A percentile compares a stretch with the other conserved stretches of the same genome.
Conservation (phyloP, 2,888 invertebrate genomes). For the Mellilla xanthometata region DNA sequence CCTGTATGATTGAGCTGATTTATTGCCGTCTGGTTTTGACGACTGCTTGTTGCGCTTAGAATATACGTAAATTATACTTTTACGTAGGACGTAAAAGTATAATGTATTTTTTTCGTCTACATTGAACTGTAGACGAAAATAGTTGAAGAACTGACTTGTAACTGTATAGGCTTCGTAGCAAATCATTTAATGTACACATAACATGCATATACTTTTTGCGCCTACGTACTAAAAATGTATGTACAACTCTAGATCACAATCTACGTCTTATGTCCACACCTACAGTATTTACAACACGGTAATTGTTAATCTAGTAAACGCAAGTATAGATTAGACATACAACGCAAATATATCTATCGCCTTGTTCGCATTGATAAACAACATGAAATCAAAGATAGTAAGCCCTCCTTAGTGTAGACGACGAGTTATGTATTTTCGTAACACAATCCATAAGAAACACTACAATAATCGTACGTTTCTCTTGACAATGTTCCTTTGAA, state of each 20-base stretch:
- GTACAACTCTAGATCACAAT: slow-evolving; percentile 20
- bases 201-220: too few species aligned
- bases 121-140: too few species aligned
- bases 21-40: slow-evolving; percentile 50
- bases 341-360: slow-evolving; percentile 68
- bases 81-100: too few species aligned
- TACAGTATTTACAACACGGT: slow-evolving; percentile 24
- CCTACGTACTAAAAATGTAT: too few species aligned
- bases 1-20: slow-evolving; percentile 63
- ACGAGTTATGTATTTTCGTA: slow-evolving; percentile 75
- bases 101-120: too few species aligned
- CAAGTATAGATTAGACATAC: slow-evolving; percentile 55
- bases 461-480: slow-evolving; percentile 79
- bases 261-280: slow-evolving; percentile 32
- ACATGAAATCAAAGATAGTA: slow-evolving; percentile 72
- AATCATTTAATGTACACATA: too few species aligned
- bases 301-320: slow-evolving; percentile 53
- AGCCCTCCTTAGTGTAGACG: slow-evolving; percentile 61
- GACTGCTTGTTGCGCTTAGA: slow-evolving; percentile 27
- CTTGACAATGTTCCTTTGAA: slow-evolving; percentile 80
- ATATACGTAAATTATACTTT: too few species aligned
- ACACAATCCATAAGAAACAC: slow-evolving; percentile 76
- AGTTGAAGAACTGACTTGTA: too few species aligned
- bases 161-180: too few species aligned
- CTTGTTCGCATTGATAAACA: slow-evolving; percentile 72